A percentile compares a stretch with the other conserved stretches of the same genome.
phyloP scores from a whole-genome alignment of 2,888 invertebrate genomes.

The Andrena haemorrhoa region DNA sequence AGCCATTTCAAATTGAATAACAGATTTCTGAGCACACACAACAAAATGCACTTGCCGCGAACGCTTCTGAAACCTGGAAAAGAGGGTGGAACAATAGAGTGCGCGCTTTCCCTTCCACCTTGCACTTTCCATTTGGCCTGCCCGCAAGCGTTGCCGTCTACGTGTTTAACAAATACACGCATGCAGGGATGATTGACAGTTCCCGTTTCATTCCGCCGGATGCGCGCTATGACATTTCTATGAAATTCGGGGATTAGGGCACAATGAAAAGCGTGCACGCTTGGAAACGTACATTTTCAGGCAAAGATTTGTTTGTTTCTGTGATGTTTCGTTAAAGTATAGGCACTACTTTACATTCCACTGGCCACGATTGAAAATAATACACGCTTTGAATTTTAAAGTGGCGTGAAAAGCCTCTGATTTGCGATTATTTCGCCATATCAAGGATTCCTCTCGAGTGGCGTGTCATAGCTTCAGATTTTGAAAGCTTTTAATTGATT shows the following conservation, averaged over 20 bases:
- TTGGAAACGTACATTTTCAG: background rate
- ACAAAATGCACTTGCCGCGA: slow-evolving; percentile 76
- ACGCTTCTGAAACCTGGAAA: slow-evolving; percentile 69
- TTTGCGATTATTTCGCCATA: no score
- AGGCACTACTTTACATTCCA: no score
- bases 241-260: slow-evolving; percentile 14
- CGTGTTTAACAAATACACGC: slow-evolving; percentile 41
- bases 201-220: slow-evolving; percentile 18
- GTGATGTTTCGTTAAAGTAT: no score
- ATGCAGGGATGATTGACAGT: slow-evolving; percentile 32
- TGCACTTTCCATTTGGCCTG: slow-evolving; percentile 56
- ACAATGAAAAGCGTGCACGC: background rate
- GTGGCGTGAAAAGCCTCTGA: background rate
- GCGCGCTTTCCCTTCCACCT: slow-evolving; percentile 57
- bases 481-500: background rate
- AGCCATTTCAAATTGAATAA: slow-evolving; percentile 76
- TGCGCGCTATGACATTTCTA: background rate
- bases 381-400: background rate
- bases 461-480: background rate
- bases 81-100: slow-evolving; percentile 67
- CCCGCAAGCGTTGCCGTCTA: slow-evolving; percentile 23
- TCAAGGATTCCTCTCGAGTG: no score
- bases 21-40: slow-evolving; percentile 76
- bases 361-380: no score
- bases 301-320: background rate